These are phyloP conservation scores for Athetis lepigone DNA, from an alignment of 2,888 invertebrate genomes.

Conservation along the genomic window DNA sequence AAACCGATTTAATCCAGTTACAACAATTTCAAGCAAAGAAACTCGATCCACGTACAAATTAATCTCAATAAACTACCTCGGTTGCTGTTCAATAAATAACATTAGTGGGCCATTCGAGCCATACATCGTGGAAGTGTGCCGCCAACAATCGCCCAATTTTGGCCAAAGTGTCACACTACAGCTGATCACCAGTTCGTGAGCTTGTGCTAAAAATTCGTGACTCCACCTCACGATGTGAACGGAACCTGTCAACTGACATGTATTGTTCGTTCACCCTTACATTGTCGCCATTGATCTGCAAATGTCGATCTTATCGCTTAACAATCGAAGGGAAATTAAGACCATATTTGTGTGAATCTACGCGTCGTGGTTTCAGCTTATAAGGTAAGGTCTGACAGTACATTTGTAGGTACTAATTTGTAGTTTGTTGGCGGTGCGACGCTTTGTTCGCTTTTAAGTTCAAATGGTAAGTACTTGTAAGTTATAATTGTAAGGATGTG, in stretches of 20 bases:
- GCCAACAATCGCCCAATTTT: conserved; percentile 55
- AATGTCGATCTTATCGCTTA: conserved; percentile 55
- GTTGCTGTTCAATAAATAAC: conserved; percentile 53
- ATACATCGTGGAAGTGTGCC: conserved; percentile 58
- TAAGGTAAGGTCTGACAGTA: conserved; percentile 50
- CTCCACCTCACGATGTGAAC: conserved; percentile 73
- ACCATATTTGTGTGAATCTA: conserved; percentile 48
- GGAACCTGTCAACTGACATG: conserved; percentile 59
- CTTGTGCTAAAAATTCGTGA: conserved; percentile 74
- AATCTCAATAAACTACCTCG: conserved; percentile 44
- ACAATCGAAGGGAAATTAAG: conserved; percentile 44
- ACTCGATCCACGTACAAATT: conserved; percentile 38
- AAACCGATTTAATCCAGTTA: conserved; percentile 28
- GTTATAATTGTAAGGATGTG: conserved; percentile 42
- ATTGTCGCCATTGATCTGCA: conserved; percentile 50
- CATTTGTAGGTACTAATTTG: conserved; percentile 53
- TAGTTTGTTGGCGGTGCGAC: conserved; percentile 43
- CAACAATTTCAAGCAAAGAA: conserved; percentile 26
- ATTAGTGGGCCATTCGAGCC: conserved; percentile 46
- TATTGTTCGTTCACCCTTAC: conserved; percentile 61
- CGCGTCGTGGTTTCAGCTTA: conserved; percentile 46
- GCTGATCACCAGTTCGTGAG: conserved; percentile 53
- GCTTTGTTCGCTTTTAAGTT: conserved; percentile 50
- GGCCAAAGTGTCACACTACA: conserved; percentile 54
- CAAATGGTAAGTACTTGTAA: conserved; percentile 51